These are phyloP conservation scores for Melanotaenia trifasciata DNA, from an alignment of 2,797 vertebrate species.

Conservation along the genomic window DNA sequence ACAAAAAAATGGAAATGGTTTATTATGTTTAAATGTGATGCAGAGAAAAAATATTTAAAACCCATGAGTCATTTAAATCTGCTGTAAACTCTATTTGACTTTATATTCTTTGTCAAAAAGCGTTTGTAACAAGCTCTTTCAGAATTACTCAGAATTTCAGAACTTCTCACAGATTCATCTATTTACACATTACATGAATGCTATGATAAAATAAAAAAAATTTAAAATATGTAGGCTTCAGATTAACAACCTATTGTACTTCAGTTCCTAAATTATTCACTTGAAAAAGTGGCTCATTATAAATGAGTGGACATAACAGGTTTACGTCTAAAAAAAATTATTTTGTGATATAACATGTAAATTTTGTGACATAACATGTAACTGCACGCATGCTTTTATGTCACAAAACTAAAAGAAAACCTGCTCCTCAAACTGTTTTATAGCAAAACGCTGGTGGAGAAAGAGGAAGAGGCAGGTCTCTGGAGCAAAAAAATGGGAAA, in stretches of 20 bases:
- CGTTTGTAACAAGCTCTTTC: constrained; percentile 11
- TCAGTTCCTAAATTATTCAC: constrained; percentile 61
- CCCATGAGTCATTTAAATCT: constrained; percentile 36
- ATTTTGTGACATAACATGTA: too few relatives aligned
- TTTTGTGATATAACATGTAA: too few relatives aligned
- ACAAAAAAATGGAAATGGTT: not conserved
- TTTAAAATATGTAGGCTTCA: constrained; percentile 20
- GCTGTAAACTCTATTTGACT: constrained; percentile 4
- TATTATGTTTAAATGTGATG: not conserved
- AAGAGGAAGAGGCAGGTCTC: not conserved
- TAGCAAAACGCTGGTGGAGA: not conserved
- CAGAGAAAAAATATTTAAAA: constrained; percentile 8
- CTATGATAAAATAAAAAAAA: constrained; percentile 34
- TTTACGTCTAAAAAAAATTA: too few relatives aligned
- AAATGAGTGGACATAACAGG: constrained; percentile 32
- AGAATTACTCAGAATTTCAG: not conserved
- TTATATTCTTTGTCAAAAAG: constrained; percentile 23
- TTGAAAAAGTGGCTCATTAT: constrained; percentile 66
- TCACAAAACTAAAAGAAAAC: constrained; percentile 48
- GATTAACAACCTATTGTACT: constrained; percentile 62
- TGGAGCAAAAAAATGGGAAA: not conserved
- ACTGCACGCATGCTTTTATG: too few relatives aligned
- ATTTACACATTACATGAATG: constrained; percentile 46
- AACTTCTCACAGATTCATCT: constrained; percentile 28
- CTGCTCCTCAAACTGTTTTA: constrained; percentile 13